A percentile compares a stretch with the other conserved stretches of the same genome.
phyloP scores from a whole-genome alignment of 1,140 invertebrate species.

The Leptonema lineaticorne region DNA sequence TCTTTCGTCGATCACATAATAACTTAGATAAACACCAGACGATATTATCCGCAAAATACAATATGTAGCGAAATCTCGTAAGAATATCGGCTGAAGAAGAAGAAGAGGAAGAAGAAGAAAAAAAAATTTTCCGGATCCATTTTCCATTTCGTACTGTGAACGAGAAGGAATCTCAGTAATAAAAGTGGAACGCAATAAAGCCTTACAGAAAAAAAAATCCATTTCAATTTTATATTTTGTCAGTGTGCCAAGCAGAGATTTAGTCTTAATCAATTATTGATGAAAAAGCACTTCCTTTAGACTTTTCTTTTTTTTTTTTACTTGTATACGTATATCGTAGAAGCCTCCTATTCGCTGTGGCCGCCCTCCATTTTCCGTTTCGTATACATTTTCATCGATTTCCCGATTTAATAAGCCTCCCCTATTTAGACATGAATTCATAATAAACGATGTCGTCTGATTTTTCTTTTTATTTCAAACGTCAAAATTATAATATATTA shows the following conservation, averaged over 20 bases:
- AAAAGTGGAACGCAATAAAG: neutral
- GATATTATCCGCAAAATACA: too few relatives aligned
- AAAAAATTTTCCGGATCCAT: neutral
- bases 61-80: neutral
- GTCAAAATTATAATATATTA: too few relatives aligned
- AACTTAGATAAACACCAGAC: too few relatives aligned
- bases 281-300: slow-evolving; percentile 12
- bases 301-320: slow-evolving; percentile 3
- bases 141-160: too few relatives aligned
- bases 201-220: neutral
- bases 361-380: neutral
- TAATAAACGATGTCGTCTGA: too few relatives aligned
- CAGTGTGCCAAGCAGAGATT: slow-evolving; percentile 16
- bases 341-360: neutral
- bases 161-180: neutral
- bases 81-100: too few relatives aligned
- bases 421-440: neutral
- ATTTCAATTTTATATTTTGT: slow-evolving; percentile 15
- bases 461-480: too few relatives aligned
- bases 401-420: slow-evolving; percentile 9
- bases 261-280: slow-evolving; percentile 16
- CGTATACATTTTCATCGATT: slow-evolving; percentile 2
- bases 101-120: too few relatives aligned
- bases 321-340: neutral
- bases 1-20: neutral